Evolutionary conservation across 2,888 invertebrate species (phyloP).

Genomic region (Morinoia aosen): DNA sequence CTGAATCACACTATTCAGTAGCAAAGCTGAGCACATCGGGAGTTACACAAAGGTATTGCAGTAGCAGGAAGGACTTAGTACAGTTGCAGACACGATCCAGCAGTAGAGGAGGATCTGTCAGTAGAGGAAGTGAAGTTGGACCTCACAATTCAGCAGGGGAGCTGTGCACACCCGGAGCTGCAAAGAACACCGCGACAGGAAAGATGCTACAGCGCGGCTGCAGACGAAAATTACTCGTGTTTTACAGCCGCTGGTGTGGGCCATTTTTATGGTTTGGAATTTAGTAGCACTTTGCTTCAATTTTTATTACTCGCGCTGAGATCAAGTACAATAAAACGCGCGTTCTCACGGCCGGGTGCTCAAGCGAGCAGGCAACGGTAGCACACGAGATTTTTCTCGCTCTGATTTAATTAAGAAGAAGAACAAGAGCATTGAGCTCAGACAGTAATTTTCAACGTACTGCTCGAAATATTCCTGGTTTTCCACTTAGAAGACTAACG

Average conservation of each 20-base stretch:
- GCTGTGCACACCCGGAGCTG: not conserved
- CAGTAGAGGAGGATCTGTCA: no score
- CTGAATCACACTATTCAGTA: no score
- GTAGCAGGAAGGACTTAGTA: no score
- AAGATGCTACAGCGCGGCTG: not conserved
- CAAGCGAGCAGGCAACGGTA: not conserved
- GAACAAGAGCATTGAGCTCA: not conserved
- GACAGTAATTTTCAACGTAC: not conserved
- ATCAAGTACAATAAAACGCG: not conserved
- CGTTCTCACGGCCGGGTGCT: not conserved
- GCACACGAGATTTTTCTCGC: not conserved
- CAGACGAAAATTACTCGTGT: not conserved
- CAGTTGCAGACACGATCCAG: no score
- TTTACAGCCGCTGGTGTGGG: not conserved
- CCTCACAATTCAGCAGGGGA: no score
- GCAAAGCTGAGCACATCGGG: no score
- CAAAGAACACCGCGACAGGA: not conserved
- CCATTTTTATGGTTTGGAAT: not conserved
- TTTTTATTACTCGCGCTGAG: not conserved
- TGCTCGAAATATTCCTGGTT: no score
- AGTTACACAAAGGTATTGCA: no score
- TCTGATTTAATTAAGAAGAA: not conserved
- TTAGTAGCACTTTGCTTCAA: not conserved
- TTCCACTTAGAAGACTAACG: no score
- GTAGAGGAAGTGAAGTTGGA: no score